A percentile compares a stretch with the other conserved stretches of the same genome.
Evolutionary conservation across 1,140 invertebrate genomes (phyloP).

Genomic region (Drosophila leontia): DNA sequence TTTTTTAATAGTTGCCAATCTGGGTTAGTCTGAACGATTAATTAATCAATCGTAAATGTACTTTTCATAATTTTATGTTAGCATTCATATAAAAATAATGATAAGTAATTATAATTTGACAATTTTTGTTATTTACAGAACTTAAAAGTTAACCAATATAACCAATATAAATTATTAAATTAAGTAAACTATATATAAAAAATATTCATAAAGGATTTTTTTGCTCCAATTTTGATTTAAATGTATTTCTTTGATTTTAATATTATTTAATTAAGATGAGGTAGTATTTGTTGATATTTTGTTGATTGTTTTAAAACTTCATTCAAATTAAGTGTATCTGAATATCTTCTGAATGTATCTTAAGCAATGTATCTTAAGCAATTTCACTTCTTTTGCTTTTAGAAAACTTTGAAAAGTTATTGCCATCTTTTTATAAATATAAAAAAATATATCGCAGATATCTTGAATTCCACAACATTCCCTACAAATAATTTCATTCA

Average conservation of each 20-base stretch:
- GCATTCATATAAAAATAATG: not conserved
- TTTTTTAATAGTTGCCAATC: not conserved
- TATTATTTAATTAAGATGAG: not conserved
- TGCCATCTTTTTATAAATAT: not conserved
- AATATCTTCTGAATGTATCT: not conserved
- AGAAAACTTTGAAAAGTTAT: slow-evolving; percentile 27
- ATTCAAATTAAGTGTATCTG: not conserved
- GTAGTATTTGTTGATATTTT: not conserved
- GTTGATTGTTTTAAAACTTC: not conserved
- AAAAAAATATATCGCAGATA: slow-evolving; percentile 24
- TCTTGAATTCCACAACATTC: not conserved
- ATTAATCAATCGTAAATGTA: not conserved
- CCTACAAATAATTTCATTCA: not conserved
- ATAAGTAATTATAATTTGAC: not conserved
- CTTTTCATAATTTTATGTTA: not conserved
- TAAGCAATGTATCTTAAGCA: too few relatives aligned
- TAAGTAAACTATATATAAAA: not conserved
- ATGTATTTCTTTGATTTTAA: too few relatives aligned
- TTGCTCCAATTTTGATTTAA: too few relatives aligned
- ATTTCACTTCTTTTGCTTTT: not conserved
- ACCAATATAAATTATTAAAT: not conserved
- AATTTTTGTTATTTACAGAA: not conserved
- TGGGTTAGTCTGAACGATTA: not conserved
- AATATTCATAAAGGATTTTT: too few relatives aligned
- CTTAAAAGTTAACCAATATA: not conserved